These are phyloP conservation scores for Tetrax tetrax DNA, from an alignment of 2,113 vertebrate species.

Conservation along the genomic window DNA sequence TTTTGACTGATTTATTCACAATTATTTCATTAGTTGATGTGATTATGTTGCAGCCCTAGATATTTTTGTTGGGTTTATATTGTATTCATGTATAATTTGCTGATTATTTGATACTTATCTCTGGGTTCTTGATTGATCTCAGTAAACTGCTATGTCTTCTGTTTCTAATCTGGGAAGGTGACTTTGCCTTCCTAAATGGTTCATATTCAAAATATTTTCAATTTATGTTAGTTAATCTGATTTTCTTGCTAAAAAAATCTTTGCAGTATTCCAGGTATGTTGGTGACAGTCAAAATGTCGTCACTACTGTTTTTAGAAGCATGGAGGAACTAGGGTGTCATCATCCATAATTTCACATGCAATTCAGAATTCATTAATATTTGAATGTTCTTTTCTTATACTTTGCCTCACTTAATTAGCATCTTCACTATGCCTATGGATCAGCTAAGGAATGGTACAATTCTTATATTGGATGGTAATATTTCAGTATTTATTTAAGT, in stretches of 20 bases:
- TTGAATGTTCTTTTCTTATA: neutral
- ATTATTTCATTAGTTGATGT: neutral
- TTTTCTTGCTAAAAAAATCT: neutral
- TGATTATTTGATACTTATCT: neutral
- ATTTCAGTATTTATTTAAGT: neutral
- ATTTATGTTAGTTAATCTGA: neutral
- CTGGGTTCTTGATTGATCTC: neutral
- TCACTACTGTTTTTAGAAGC: neutral
- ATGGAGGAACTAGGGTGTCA: neutral
- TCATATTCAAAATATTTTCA: neutral
- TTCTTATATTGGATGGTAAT: neutral
- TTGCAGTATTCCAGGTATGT: neutral
- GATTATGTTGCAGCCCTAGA: neutral
- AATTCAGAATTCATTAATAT: neutral
- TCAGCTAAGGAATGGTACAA: neutral
- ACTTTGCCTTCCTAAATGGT: neutral
- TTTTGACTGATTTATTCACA: neutral
- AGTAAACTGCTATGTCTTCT: neutral
- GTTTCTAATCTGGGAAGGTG: neutral
- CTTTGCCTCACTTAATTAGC: neutral
- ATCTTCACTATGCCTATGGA: neutral
- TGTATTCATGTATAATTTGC: neutral
- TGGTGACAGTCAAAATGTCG: neutral
- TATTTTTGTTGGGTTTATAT: neutral
- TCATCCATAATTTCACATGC: neutral